phyloP scores from a whole-genome alignment of 2,113 vertebrate genomes.

The Archocentrus centrarchus region DNA sequence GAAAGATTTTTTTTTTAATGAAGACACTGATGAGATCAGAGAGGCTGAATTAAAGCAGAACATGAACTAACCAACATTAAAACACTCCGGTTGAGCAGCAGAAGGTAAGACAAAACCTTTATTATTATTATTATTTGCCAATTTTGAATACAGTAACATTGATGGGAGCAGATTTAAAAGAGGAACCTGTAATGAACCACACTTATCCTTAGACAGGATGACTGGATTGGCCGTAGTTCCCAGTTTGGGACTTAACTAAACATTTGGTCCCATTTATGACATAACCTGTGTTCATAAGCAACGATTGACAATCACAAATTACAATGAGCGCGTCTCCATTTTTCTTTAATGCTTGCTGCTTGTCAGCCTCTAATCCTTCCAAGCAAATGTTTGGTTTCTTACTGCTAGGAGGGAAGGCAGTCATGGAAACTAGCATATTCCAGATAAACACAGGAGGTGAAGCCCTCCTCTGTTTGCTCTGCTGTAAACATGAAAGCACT shows the following conservation, averaged over 20 bases:
- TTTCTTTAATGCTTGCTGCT: slow-evolving; percentile 23
- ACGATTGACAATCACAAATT: slow-evolving; percentile 21
- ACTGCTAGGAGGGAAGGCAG: slow-evolving; percentile 44
- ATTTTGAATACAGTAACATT: neutral
- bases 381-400: slow-evolving; percentile 61
- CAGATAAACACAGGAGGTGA: slow-evolving; percentile 75
- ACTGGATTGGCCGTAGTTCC: neutral
- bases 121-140: neutral
- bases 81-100: neutral
- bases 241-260: neutral
- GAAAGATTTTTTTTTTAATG: neutral
- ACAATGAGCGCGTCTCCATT: neutral
- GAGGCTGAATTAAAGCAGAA: neutral
- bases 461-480: slow-evolving; percentile 69
- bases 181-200: neutral
- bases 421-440: slow-evolving; percentile 68
- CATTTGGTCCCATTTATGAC: neutral
- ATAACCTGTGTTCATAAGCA: slow-evolving; percentile 14
- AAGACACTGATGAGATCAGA: neutral
- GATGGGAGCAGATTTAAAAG: neutral
- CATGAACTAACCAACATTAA: neutral
- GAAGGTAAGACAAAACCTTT: neutral
- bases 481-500: slow-evolving; percentile 74
- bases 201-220: neutral
- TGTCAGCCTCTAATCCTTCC: slow-evolving; percentile 37